Conservation (phyloP, 2,888 invertebrate genomes). For the Pecten maximus region DNA sequence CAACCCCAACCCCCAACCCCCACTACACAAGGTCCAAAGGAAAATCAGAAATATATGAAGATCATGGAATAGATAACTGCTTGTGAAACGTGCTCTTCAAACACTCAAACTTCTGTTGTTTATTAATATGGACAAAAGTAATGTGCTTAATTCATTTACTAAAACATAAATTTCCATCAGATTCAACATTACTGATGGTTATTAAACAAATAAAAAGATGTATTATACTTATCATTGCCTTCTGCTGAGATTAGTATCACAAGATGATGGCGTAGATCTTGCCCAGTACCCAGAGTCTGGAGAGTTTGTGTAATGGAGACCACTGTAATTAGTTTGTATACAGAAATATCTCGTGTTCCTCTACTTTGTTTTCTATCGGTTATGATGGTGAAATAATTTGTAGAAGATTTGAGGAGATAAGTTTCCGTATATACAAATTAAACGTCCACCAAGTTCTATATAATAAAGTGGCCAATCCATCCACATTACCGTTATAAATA, state of each 20-base stretch:
- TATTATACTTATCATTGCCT: no score
- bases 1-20: no score
- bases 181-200: neutral
- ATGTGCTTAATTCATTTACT: neutral
- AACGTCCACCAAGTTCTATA: neutral
- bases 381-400: neutral
- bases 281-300: neutral
- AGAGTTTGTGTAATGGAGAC: neutral
- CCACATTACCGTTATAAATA: neutral
- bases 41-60: no score
- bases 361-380: neutral
- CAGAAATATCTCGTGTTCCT: neutral
- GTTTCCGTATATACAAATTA: neutral
- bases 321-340: neutral
- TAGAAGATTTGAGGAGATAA: slow-evolving; percentile 2
- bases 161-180: neutral
- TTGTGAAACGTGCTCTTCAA: no score
- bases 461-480: slow-evolving; percentile 8
- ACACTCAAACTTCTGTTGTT: neutral
- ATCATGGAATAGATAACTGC: no score
- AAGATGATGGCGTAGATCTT: neutral
- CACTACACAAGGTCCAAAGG: no score
- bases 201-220: neutral
- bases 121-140: neutral
- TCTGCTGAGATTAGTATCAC: no score